Conservation (phyloP, 2,113 vertebrate species). For the Zosterops lateralis region DNA sequence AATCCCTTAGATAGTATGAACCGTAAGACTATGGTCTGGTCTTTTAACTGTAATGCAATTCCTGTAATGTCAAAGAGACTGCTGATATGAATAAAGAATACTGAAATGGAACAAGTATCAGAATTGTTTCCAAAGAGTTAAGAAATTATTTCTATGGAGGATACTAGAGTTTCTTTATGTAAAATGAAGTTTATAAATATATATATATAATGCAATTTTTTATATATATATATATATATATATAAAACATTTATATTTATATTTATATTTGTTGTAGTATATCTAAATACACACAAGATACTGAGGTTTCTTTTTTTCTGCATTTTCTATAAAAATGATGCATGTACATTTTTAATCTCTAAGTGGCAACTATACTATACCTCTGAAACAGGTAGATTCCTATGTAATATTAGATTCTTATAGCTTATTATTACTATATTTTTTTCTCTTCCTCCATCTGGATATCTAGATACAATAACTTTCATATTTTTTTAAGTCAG, state of each 20-base stretch:
- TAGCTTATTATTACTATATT: background rate
- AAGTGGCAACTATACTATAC: background rate
- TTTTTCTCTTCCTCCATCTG: background rate
- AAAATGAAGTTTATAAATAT: background rate
- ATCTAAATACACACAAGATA: background rate
- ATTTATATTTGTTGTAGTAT: background rate
- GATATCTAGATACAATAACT: background rate
- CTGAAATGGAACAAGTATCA: background rate
- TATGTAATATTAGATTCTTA: background rate
- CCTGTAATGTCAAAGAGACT: background rate
- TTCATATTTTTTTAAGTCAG: background rate
- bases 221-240: background rate
- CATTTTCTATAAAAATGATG: background rate
- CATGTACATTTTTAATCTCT: background rate
- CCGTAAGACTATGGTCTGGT: background rate
- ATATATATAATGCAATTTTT: background rate
- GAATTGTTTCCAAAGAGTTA: background rate
- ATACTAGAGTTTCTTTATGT: background rate
- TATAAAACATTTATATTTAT: too few species aligned
- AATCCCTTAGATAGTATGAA: background rate
- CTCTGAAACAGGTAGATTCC: background rate
- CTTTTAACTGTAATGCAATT: background rate
- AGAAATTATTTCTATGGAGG: background rate
- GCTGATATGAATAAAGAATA: background rate
- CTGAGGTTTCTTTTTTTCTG: background rate